Conservation (phyloP, 2,113 vertebrate species). For the Tenrec ecaudatus region DNA sequence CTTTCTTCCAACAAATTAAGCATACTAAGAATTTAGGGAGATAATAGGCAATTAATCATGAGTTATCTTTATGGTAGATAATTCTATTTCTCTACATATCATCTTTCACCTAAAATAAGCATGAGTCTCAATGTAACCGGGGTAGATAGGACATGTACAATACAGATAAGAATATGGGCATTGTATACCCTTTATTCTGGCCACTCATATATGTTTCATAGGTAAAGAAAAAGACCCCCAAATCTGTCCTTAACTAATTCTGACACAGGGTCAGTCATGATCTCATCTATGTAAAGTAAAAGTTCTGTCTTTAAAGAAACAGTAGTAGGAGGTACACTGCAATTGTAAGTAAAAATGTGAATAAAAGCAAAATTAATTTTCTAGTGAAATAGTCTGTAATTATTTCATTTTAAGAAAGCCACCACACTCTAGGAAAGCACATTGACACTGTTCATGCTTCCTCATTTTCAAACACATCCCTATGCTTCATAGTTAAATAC, state of each 20-base stretch:
- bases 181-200: background rate
- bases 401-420: background rate
- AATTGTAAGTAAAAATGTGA: background rate
- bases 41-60: too few relatives aligned
- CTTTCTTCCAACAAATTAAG: background rate
- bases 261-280: background rate
- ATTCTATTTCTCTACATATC: too few relatives aligned
- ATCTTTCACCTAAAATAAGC: too few relatives aligned
- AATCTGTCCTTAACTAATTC: background rate
- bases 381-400: background rate
- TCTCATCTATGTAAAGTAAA: background rate
- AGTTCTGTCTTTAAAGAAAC: background rate
- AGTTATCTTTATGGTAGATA: too few relatives aligned
- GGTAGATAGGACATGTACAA: too few relatives aligned
- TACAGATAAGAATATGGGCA: too few relatives aligned
- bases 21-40: too few relatives aligned
- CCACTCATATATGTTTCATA: background rate
- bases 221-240: background rate
- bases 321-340: background rate
- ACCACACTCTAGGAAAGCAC: background rate
- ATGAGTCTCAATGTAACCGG: too few relatives aligned
- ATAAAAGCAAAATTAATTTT: background rate
- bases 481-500: too few relatives aligned
- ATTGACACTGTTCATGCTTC: background rate
- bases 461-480: background rate